Conservation (phyloP, 1,140 invertebrate genomes). For the Brachionus manjavacas region DNA sequence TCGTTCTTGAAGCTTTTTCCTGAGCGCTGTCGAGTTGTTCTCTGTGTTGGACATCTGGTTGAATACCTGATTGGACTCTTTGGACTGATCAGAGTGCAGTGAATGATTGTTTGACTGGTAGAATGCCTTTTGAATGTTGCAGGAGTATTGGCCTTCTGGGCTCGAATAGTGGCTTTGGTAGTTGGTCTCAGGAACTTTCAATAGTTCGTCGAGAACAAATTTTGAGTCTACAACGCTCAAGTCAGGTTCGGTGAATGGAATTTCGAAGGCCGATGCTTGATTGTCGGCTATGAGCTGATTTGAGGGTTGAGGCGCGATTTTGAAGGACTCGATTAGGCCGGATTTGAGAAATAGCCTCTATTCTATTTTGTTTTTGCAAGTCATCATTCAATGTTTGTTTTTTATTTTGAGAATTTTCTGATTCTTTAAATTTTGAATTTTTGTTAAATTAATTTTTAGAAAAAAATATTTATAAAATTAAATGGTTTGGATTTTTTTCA, state of each 20-base stretch:
- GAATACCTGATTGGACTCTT: background rate
- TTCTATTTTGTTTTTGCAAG: conserved; percentile 9
- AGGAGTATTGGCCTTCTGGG: background rate
- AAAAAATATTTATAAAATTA: background rate
- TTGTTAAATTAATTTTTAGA: background rate
- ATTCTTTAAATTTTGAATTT: background rate
- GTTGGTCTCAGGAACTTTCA: background rate
- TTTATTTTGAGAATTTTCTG: background rate
- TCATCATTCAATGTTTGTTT: background rate
- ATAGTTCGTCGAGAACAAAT: background rate
- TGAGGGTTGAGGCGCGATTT: background rate
- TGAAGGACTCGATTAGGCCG: background rate
- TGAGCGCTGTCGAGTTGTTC: background rate
- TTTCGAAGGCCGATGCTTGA: background rate
- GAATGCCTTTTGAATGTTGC: background rate
- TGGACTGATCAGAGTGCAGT: background rate
- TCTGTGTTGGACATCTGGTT: background rate
- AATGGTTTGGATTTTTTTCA: background rate
- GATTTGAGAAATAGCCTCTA: conserved; percentile 16
- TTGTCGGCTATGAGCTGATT: background rate
- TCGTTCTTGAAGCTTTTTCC: background rate
- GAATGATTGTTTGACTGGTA: background rate
- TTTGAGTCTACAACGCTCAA: background rate
- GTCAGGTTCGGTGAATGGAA: background rate
- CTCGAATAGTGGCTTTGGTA: background rate